phyloP scores from a whole-genome alignment of 2,888 invertebrate genomes.

The Nasonovia ribisnigri region DNA sequence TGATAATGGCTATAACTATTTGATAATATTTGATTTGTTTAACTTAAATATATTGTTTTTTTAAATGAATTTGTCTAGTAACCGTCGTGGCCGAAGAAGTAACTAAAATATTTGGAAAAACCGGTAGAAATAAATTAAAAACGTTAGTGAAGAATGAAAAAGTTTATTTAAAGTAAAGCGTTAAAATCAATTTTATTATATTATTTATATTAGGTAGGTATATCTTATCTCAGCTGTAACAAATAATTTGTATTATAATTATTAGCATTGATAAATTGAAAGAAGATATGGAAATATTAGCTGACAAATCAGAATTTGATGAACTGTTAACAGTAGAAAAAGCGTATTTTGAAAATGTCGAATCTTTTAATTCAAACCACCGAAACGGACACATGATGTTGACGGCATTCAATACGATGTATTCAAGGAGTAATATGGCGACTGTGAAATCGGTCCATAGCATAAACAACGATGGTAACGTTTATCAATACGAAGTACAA shows the following conservation, averaged over 20 bases:
- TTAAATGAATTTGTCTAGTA: neutral
- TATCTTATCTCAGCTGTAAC: neutral
- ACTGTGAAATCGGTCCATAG: constrained; percentile 16
- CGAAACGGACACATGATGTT: neutral
- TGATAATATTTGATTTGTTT: neutral
- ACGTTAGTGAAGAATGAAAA: neutral
- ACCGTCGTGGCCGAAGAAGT: constrained; percentile 8
- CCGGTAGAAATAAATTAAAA: constrained; percentile 40
- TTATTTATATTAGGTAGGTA: no score
- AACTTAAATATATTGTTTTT: neutral
- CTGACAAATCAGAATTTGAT: neutral
- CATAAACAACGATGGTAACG: neutral
- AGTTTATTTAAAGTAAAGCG: constrained; percentile 21
- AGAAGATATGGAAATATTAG: constrained; percentile 25
- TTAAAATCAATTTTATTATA: neutral
- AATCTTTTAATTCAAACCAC: neutral
- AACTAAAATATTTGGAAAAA: constrained; percentile 32
- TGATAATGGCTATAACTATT: no score
- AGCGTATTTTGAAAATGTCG: neutral
- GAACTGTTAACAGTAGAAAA: constrained; percentile 22
- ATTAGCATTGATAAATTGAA: neutral
- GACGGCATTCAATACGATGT: neutral
- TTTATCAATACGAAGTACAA: constrained; percentile 50
- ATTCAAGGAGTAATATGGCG: neutral
- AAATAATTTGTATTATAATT: neutral